Evolutionary conservation across 92 coral and sea anemone genomes (phyloP).

Genomic region (Bergia puertoricense): DNA sequence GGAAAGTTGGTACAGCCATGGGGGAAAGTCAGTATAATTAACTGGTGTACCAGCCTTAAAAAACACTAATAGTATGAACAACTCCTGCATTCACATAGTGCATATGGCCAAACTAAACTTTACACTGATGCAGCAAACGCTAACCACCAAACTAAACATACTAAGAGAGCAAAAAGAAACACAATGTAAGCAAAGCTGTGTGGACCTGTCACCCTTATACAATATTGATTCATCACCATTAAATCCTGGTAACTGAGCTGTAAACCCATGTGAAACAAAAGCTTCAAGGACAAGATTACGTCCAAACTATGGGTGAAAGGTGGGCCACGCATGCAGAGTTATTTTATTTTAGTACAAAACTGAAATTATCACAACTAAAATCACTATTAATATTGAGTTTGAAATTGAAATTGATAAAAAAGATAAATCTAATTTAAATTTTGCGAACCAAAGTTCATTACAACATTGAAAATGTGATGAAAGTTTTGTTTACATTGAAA

Average conservation of each 20-base stretch:
- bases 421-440: too few species aligned
- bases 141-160: too few species aligned
- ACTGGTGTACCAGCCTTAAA: too few species aligned
- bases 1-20: too few species aligned
- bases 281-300: slow-evolving; percentile 17
- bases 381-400: slow-evolving; percentile 13
- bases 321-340: slow-evolving; percentile 11
- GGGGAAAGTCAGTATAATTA: too few species aligned
- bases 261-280: slow-evolving; percentile 14
- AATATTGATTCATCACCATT: slow-evolving; percentile 18
- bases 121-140: too few species aligned
- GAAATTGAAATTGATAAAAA: neutral
- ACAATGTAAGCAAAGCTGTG: slow-evolving; percentile 16
- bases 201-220: slow-evolving; percentile 13
- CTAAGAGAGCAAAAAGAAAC: slow-evolving; percentile 9
- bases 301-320: neutral
- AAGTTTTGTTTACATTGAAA: too few species aligned
- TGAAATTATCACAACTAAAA: slow-evolving; percentile 13
- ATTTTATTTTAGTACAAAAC: neutral
- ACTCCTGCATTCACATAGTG: too few species aligned
- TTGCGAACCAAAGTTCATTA: too few species aligned
- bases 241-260: slow-evolving; percentile 20
- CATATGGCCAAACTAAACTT: too few species aligned
- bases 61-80: too few species aligned
- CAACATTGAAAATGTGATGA: too few species aligned